Conservation (phyloP, 2,888 invertebrate species). For the Nudaria mundana region DNA sequence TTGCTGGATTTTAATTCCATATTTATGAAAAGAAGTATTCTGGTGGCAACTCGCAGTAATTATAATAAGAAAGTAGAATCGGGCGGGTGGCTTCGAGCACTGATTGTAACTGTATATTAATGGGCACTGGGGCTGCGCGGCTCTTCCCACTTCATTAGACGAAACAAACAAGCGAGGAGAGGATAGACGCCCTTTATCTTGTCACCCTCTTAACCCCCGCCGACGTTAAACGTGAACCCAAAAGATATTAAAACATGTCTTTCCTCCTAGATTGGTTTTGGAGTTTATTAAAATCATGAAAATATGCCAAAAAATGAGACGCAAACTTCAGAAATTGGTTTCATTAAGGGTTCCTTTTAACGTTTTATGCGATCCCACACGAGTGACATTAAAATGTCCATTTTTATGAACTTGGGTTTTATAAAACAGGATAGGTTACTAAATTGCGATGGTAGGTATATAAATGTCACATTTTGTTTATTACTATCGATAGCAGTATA, state of each 20-base stretch:
- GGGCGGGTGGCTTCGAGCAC: slow-evolving; percentile 37
- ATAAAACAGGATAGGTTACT: too few relatives aligned
- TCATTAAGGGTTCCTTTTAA: slow-evolving; percentile 25
- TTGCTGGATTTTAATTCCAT: slow-evolving; percentile 10
- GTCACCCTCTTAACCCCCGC: slow-evolving; percentile 58
- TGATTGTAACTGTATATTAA: slow-evolving; percentile 66
- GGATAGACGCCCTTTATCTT: slow-evolving; percentile 57
- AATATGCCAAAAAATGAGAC: slow-evolving; percentile 35
- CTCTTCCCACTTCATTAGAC: slow-evolving; percentile 72
- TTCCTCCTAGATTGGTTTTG: slow-evolving; percentile 32
- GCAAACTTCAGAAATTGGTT: slow-evolving; percentile 36
- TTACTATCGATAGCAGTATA: not conserved
- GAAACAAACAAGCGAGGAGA: slow-evolving; percentile 67
- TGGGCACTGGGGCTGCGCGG: slow-evolving; percentile 43
- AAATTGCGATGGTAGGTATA: too few relatives aligned
- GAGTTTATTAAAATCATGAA: slow-evolving; percentile 38
- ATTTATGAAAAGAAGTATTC: slow-evolving; percentile 16
- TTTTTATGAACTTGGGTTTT: not conserved
- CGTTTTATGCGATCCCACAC: slow-evolving; percentile 17
- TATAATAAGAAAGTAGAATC: slow-evolving; percentile 37
- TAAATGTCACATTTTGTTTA: not conserved
- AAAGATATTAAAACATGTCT: slow-evolving; percentile 38
- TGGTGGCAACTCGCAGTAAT: slow-evolving; percentile 24
- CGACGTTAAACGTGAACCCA: slow-evolving; percentile 31
- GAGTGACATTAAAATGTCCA: slow-evolving; percentile 3